Evolutionary conservation across 2,888 invertebrate species (phyloP), one percentile per base, ranked within the genome.

Genomic region (Cephalotes varians): DNA sequence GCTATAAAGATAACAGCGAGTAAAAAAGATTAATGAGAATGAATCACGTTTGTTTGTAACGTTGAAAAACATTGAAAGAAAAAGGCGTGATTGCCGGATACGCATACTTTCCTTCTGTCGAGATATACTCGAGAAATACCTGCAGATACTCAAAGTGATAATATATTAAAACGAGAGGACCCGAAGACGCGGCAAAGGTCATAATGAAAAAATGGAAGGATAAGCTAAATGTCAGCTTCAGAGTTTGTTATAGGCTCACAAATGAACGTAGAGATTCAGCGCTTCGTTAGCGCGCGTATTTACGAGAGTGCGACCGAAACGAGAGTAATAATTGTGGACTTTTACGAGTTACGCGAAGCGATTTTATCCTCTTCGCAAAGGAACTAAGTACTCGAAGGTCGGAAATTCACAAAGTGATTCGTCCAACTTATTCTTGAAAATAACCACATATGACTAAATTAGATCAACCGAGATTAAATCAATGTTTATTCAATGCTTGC

Each of bases 161-260:
- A 44, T 81, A 65, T 60, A 62, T 77, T 82, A 47, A 82, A 56
- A 67, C 40, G 65, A 64, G 77, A 34, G 28, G 34, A 62, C 64
- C 21, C 49, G 60, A 44, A 74, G 28, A 60, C 64, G 44, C 81
- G 69, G 34, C 67, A 81, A 85, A 85, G 85, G 84, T 84, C 77
- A 81, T 73, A 56, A 56, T 15, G 76, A 60, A 79, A 84, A 83
- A 76, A 76, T 82, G 40, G 47, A 34, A 40, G 84, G 67, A 83
- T 73, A 83, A 84, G 87, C 82, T 83, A 88, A 88, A 88, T 88
- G 88, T 86, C 86, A 88, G 82, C 72, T 79, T 80, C 73, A 82
- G 74, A 74, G 86, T 81, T 84, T 83, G 81, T 80, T 84, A 73
- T 69, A 18, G 58, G 65, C 77, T 58, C 76, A 65, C 83, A 83